Evolutionary conservation across 2,113 vertebrate species (phyloP), one percentile per base, ranked within the genome.

Genomic region (Chloropsis hardwickii): DNA sequence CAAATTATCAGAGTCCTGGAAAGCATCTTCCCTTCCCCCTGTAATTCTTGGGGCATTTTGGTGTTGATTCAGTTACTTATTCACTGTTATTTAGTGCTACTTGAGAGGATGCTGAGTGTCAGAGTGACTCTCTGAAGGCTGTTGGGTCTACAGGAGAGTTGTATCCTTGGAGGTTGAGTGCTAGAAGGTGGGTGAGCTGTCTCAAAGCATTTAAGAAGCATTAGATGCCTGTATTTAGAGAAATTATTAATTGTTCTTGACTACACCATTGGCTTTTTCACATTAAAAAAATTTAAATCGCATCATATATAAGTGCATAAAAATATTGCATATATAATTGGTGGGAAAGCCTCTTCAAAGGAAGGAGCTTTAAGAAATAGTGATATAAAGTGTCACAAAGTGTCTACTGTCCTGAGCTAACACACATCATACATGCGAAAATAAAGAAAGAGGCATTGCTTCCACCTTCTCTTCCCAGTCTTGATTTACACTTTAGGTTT

Each of bases 211-310:
- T 61, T 82, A 51, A 70, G 19, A 53, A 73, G 2, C 8, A 54
- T 42, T 54, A 47, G 12, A 44, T 82, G 5, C 0, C 11, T 86
- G 3, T 47, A 66, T 29, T 47, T 45, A 61, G 16, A 33, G 9
- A 86, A 86, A 86, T 23, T 0, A 66, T 19, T 82, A 13, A 2
- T 48, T 91, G 39, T 60, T 15, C 25, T 83, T 86, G 18, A n/a
- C 14, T 69, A 45, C 2, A 18, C 9, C 1, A 3, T 12, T 72
- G 19, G 1, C 0, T 40, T 61, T 88, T 80, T 69, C 13, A 1
- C 3, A 31, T 53, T 2, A 13, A 65, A 85, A 66, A 20, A 25
- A 27, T 18, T 7, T 47, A 80, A 72, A 42, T 42, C 7, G 5
- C 3, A 9, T 48, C 6, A 17, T 17, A 27, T 23, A 16, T 4